Evolutionary conservation across 2,888 invertebrate genomes (phyloP).

Genomic region (Shargacucullia verbasci): DNA sequence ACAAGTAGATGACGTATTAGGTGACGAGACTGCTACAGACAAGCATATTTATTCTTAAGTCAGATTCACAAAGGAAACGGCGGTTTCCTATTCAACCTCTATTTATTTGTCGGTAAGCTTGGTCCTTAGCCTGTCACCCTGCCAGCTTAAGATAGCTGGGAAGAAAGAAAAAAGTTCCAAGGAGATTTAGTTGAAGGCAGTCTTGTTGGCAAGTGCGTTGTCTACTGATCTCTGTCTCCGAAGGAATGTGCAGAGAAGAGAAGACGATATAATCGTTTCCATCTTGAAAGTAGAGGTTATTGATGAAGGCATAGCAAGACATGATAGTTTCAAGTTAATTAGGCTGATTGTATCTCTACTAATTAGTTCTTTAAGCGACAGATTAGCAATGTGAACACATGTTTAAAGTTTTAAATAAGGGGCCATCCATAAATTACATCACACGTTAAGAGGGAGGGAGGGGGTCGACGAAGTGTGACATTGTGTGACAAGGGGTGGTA

Average conservation of each 20-base stretch:
- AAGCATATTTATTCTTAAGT: too few relatives aligned
- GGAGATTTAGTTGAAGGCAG: not conserved
- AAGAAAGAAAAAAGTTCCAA: too few relatives aligned
- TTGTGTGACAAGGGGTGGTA: too few relatives aligned
- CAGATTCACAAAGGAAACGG: too few relatives aligned
- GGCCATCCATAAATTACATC: too few relatives aligned
- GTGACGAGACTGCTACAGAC: not conserved
- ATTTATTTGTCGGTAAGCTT: too few relatives aligned
- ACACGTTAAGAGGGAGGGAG: too few relatives aligned
- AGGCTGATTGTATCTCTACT: slow-evolving; percentile 37
- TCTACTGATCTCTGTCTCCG: not conserved
- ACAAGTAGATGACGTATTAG: not conserved
- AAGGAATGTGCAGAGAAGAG: not conserved
- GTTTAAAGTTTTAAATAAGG: slow-evolving; percentile 3
- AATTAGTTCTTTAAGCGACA: slow-evolving; percentile 31
- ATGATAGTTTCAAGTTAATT: slow-evolving; percentile 24
- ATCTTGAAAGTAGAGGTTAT: slow-evolving; percentile 10
- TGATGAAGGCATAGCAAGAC: slow-evolving; percentile 26
- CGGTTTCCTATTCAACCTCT: too few relatives aligned
- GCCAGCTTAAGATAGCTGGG: too few relatives aligned
- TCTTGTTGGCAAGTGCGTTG: not conserved
- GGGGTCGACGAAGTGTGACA: too few relatives aligned
- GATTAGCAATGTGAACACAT: slow-evolving; percentile 22
- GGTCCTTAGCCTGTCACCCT: too few relatives aligned
- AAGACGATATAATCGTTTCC: slow-evolving; percentile 2